Evolutionary conservation across 2,113 vertebrate genomes (phyloP).

Genomic region (Anas platyrhynchos): DNA sequence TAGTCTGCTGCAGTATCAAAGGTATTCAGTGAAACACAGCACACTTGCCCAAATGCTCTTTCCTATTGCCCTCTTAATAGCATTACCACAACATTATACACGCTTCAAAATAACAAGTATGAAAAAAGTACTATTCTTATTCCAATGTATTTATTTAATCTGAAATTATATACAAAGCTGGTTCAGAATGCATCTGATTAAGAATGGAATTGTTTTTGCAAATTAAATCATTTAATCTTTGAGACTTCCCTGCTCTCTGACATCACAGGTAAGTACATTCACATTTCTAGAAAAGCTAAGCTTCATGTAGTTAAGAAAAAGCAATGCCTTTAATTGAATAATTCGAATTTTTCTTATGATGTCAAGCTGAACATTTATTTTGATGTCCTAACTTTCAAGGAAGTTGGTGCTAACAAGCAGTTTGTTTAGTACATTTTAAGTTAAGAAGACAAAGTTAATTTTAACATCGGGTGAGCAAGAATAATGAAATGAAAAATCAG

Average conservation of each 20-base stretch:
- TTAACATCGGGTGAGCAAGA: background rate
- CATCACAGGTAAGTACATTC: background rate
- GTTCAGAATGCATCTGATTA: background rate
- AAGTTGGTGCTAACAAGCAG: background rate
- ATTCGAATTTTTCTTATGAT: background rate
- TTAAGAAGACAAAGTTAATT: slow-evolving; percentile 35
- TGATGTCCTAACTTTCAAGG: background rate
- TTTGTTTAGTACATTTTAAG: slow-evolving; percentile 43
- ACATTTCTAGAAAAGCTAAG: slow-evolving; percentile 1
- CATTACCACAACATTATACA: background rate
- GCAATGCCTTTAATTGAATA: background rate
- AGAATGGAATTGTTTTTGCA: background rate
- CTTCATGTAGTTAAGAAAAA: background rate
- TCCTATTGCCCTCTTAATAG: background rate
- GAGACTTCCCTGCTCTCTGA: background rate
- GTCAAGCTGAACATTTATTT: background rate
- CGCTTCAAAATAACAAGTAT: background rate
- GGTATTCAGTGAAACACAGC: background rate
- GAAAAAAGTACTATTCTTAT: background rate
- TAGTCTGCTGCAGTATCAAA: background rate
- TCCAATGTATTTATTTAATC: background rate
- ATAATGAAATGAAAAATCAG: background rate
- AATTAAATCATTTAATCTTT: background rate
- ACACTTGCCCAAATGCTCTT: background rate
- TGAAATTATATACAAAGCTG: background rate